Evolutionary conservation across 2,888 invertebrate genomes (phyloP), one percentile per base, ranked within the genome.

Genomic region (Scotopteryx bipunctaria): DNA sequence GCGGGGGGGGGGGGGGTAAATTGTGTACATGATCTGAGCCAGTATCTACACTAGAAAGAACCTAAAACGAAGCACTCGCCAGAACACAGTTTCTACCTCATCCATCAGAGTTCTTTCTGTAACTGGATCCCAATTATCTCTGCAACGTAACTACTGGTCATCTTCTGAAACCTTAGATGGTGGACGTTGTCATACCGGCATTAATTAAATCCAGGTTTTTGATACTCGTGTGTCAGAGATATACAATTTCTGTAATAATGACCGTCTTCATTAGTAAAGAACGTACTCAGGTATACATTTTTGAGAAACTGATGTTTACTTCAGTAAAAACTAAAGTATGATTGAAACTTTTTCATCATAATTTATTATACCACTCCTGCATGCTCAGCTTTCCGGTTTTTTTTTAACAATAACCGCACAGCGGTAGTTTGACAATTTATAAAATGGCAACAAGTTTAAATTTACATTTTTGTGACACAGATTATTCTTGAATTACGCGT

Each of bases 151-250:
- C 57, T 60, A 61, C 63, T 80, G 83, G 81, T 78, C 83, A 85
- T 82, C 83, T 79, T 81, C 62, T 83, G 82, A 78, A 81, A 81
- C 77, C 73, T 71, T 75, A 83, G 55, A 44, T 66, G 64, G 58
- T 56, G 66, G 69, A 76, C 67, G 66, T 66, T 69, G 59, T 71
- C 73, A 55, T 50, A 55, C 35, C 16, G 17, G 33, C 33, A 43
- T 46, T 50, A 50, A 55, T 55, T 55, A 55, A 55, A 43, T 50
- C 45, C 76, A 74, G 74, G 76, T 77, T 79, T 73, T 72, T 71
- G 78, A 75, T 71, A 67, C 78, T 83, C 76, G 63, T 69, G 66
- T 84, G 78, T 81, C 86, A 86, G 82, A 77, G 79, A 73, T 71
- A 77, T 81, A 73, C 64, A 57, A 74, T 81, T 81, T 72, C 81